Evolutionary conservation across 2,113 vertebrate genomes (phyloP).

Genomic region (Myxocyprinus asiaticus): DNA sequence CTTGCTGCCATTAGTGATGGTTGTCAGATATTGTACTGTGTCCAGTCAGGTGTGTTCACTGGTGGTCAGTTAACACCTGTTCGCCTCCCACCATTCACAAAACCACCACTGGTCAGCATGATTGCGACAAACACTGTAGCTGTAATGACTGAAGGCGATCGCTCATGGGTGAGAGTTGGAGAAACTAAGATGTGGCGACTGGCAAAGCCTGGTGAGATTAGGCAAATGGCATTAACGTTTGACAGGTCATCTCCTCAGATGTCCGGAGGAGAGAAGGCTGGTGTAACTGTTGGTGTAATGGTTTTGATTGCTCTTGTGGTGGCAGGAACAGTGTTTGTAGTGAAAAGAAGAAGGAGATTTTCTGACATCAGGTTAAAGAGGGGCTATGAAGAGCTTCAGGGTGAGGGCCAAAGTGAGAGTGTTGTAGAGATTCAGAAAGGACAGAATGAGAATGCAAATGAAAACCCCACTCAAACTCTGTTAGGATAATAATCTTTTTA

Average conservation of each 20-base stretch:
- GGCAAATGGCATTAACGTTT: conserved; percentile 16
- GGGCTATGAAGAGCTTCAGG: conserved; percentile 48
- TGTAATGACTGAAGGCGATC: conserved; percentile 77
- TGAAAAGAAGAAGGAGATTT: conserved; percentile 48
- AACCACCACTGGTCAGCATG: conserved; percentile 64
- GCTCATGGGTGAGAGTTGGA: conserved; percentile 79
- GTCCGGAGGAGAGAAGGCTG: conserved; percentile 56
- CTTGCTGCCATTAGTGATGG: conserved; percentile 83
- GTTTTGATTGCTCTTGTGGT: conserved; percentile 51
- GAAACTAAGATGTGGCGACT: conserved; percentile 77
- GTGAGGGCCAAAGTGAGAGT: conserved; percentile 22
- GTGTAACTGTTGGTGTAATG: conserved; percentile 65
- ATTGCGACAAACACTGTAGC: conserved; percentile 76
- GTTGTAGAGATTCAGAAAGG: conserved; percentile 28
- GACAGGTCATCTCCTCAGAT: not conserved
- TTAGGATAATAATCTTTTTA: conserved; percentile 5
- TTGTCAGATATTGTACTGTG: conserved; percentile 87
- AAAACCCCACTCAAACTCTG: conserved; percentile 3
- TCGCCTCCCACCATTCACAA: conserved; percentile 82
- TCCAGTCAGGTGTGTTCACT: conserved; percentile 79
- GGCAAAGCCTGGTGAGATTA: conserved; percentile 69
- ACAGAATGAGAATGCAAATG: conserved; percentile 3
- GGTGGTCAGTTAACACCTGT: conserved; percentile 70
- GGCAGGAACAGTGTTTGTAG: conserved; percentile 40
- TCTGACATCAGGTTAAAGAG: not conserved